Evolutionary conservation across 2,797 vertebrate species (phyloP).

Genomic region (Allobates femoralis): DNA sequence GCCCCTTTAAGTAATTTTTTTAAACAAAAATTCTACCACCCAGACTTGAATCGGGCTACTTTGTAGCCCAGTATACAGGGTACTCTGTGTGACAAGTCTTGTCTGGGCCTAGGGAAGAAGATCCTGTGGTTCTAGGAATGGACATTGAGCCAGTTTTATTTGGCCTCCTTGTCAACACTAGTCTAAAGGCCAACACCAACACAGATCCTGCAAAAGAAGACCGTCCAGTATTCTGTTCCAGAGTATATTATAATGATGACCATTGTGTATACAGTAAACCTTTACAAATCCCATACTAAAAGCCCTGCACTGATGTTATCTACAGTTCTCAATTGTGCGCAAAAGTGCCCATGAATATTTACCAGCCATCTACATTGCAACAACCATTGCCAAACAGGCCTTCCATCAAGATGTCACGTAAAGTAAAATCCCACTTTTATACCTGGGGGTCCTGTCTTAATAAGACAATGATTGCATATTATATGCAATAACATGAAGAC

Average conservation of each 20-base stretch:
- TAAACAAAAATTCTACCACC: not conserved
- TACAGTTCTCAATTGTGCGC: not conserved
- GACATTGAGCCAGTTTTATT: not conserved
- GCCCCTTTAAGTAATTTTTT: not conserved
- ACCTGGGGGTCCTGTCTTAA: not conserved
- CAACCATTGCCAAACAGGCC: slow-evolving; percentile 13
- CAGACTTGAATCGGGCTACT: slow-evolving; percentile 10
- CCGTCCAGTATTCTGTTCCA: not conserved
- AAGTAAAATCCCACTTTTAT: not conserved
- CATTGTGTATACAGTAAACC: slow-evolving; percentile 11
- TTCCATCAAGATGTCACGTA: not conserved
- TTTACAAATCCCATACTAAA: not conserved
- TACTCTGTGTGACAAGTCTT: not conserved
- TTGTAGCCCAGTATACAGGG: not conserved
- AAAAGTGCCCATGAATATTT: slow-evolving; percentile 25
- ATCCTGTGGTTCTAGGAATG: slow-evolving; percentile 4
- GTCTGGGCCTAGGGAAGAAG: slow-evolving; percentile 5
- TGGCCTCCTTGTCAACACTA: not conserved
- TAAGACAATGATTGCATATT: not conserved
- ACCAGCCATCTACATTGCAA: not conserved
- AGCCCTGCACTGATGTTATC: not conserved
- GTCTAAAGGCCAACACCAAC: slow-evolving; percentile 35
- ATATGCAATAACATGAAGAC: not conserved
- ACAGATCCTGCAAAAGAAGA: not conserved
- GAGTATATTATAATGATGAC: not conserved